Conservation (phyloP, 2,113 vertebrate species). For the Melanerpes formicivorus region DNA sequence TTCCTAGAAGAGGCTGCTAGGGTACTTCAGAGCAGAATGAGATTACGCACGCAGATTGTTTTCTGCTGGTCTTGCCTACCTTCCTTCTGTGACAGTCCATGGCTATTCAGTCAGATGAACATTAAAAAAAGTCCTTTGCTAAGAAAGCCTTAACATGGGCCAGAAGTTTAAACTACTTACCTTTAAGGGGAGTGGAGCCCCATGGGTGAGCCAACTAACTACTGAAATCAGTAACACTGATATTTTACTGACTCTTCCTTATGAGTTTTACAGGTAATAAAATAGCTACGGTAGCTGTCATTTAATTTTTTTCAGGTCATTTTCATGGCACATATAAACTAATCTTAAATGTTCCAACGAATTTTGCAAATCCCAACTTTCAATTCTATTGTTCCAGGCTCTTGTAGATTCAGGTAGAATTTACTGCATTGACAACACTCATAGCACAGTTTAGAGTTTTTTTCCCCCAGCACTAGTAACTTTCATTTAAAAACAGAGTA, state of each 20-base stretch:
- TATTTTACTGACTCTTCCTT: not conserved
- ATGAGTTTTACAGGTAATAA: not conserved
- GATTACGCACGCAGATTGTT: accelerated
- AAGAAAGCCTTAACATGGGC: not conserved
- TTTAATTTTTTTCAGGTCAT: not conserved
- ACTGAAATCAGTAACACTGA: not conserved
- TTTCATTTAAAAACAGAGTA: not conserved
- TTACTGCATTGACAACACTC: not conserved
- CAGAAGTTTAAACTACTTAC: not conserved
- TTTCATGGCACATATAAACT: not conserved
- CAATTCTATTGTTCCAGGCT: not conserved
- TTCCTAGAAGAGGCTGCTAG: not conserved
- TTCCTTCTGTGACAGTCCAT: not conserved
- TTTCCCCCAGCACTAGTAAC: not conserved
- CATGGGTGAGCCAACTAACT: not conserved
- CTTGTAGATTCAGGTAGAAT: not conserved
- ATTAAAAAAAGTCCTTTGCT: accelerated
- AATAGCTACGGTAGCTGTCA: not conserved
- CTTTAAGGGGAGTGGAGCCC: not conserved
- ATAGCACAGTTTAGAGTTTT: not conserved
- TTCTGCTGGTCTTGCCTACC: not conserved
- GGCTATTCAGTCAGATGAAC: not conserved
- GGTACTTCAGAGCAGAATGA: not conserved
- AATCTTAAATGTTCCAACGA: not conserved
- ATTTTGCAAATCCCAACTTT: not conserved